Evolutionary conservation across 2,888 invertebrate species (phyloP).

Genomic region (Brachyptera putata): DNA sequence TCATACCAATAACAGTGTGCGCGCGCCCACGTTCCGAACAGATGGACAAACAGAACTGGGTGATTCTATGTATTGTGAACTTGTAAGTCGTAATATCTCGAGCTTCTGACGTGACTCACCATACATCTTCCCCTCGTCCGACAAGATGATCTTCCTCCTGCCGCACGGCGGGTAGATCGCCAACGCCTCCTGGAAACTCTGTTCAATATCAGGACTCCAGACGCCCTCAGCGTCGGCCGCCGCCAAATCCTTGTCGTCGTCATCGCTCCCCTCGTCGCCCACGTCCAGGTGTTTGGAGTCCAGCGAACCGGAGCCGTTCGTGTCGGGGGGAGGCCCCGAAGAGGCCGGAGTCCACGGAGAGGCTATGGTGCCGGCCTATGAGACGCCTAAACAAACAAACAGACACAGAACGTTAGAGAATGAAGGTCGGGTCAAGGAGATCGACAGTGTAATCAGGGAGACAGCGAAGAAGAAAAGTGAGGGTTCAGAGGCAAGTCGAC

Average conservation of each 20-base stretch:
- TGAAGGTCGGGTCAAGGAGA: neutral
- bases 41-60: too few species aligned
- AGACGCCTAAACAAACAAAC: slow-evolving; percentile 55
- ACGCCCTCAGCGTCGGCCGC: slow-evolving; percentile 99
- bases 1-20: too few species aligned
- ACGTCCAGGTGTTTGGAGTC: slow-evolving; percentile 89
- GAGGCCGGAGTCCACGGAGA: slow-evolving; percentile 93
- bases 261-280: slow-evolving; percentile 74
- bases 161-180: slow-evolving; percentile 99
- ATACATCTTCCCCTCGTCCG: slow-evolving; percentile 99
- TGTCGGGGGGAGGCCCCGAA: slow-evolving; percentile 80
- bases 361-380: slow-evolving; percentile 90
- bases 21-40: too few species aligned
- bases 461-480: neutral
- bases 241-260: slow-evolving; percentile 86
- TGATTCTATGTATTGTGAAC: too few species aligned
- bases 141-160: slow-evolving; percentile 97
- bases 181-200: slow-evolving; percentile 99
- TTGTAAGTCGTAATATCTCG: too few species aligned
- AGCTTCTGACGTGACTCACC: slow-evolving; percentile 76
- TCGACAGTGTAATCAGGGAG: neutral
- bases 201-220: slow-evolving; percentile 99
- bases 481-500: too few species aligned
- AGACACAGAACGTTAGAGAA: neutral
- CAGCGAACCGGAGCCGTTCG: slow-evolving; percentile 88